Base-by-base conservation (phyloP, 2,113 vertebrate species). In the Campylorhamphus procurvoides region DNA sequence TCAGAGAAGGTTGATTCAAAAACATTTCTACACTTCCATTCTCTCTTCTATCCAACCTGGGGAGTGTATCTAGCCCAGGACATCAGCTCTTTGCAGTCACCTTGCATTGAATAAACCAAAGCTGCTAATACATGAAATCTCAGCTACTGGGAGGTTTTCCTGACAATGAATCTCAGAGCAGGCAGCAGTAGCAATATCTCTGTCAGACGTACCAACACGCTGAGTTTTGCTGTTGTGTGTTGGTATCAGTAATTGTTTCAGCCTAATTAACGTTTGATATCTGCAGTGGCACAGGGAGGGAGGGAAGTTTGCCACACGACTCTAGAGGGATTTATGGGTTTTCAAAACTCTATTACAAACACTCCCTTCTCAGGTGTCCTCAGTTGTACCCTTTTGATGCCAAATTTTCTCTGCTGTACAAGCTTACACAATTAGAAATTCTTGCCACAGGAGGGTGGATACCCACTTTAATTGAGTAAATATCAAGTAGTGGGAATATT, bases 271-370 rank as follows among this genome's bases (percentile, higher is more conserved):
- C 52, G 40, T 84, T 96, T 80, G 59, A 91, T 89, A 67, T 69
- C 50, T 89, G 62, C 58, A 28, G 55, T 23, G 59, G 78, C 49
- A 71, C 40, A 64, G 62, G 55, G 74, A 76, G 76, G 86, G 79
- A 63, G 67, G 71, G 42, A 95, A 62, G 55, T 63, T 94, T 81
- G 77, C 81, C 27, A 46, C 77, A 27, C 37, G 58, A 1, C 17
- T 67, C 81, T 63, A 19, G 28, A 37, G 66, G 79, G 93, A 91
- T 55, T 63, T 18, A 3, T 55, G 42, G 33, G 22, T 73, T 96
- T 96, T 96, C 91, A 91, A 84, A 96, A 75, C 87, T 87, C 62
- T 39, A 19, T 91, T 85, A 75, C 25, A 91, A 95, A 89, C 78
- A 42, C 2, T 72, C 31, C 42, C 84, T 79, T 49, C 87, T 92